Evolutionary conservation across 2,113 vertebrate species (phyloP).

Genomic region (Anarhynchus alexandrinus): DNA sequence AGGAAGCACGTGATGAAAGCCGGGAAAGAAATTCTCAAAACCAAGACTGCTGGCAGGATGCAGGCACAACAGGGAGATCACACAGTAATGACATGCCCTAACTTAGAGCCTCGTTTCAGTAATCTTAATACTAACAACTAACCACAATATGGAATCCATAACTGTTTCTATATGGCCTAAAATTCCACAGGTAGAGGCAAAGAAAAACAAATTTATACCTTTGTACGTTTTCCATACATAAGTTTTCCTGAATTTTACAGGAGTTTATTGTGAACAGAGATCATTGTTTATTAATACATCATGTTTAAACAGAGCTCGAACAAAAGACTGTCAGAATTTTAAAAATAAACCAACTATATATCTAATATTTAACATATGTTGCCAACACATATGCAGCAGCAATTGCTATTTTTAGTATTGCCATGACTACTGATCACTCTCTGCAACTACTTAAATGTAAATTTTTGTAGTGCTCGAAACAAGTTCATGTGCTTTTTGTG

Average conservation of each 20-base stretch:
- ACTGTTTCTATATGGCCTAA: neutral
- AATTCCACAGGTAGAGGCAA: neutral
- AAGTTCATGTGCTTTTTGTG: neutral
- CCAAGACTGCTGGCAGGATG: neutral
- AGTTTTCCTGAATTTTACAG: neutral
- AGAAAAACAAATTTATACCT: neutral
- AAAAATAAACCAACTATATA: neutral
- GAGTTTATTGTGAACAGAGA: neutral
- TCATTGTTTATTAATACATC: neutral
- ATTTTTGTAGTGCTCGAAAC: neutral
- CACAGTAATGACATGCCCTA: rapidly evolving
- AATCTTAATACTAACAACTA: neutral
- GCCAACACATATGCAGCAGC: neutral
- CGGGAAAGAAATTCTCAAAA: neutral
- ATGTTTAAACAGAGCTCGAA: neutral
- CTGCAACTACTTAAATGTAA: neutral
- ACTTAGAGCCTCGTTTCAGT: neutral
- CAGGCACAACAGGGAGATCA: neutral
- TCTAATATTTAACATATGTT: neutral
- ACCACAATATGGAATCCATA: neutral
- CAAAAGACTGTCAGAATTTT: neutral
- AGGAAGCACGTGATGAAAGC: neutral
- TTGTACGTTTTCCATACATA: neutral
- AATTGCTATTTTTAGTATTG: neutral
- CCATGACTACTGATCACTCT: neutral